Evolutionary conservation across 2,113 vertebrate genomes (phyloP).

Genomic region (Poecile atricapillus): DNA sequence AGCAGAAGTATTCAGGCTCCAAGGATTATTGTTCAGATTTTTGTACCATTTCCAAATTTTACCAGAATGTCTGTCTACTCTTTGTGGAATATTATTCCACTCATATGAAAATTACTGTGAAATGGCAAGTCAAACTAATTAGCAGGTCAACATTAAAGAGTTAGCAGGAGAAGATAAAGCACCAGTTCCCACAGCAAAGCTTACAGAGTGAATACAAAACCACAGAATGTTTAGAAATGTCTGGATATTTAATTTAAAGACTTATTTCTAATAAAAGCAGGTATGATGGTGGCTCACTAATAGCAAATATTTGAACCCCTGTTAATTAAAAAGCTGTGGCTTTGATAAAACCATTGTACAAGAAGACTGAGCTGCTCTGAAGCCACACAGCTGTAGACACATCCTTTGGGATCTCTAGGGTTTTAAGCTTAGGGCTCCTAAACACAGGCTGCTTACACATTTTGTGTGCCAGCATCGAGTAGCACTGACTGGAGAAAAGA

Average conservation of each 20-base stretch:
- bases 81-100: neutral
- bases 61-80: neutral
- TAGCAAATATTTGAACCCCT: conserved; percentile 8
- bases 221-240: neutral
- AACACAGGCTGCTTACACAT: neutral
- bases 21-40: neutral
- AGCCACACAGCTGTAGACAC: neutral
- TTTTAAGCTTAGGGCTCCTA: neutral
- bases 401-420: neutral
- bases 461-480: neutral
- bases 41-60: neutral
- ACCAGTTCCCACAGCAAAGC: neutral
- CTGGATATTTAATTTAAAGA: neutral
- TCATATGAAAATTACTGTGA: neutral
- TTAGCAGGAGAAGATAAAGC: neutral
- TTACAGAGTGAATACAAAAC: neutral
- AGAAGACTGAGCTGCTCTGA: neutral
- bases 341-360: neutral
- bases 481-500: neutral
- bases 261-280: neutral
- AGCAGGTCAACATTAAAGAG: neutral
- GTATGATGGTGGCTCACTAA: neutral
- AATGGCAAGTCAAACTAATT: conserved; percentile 9
- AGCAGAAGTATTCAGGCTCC: neutral
- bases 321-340: neutral